phyloP scores from a whole-genome alignment of 2,888 invertebrate genomes.

The Aproaerema taeniolella region DNA sequence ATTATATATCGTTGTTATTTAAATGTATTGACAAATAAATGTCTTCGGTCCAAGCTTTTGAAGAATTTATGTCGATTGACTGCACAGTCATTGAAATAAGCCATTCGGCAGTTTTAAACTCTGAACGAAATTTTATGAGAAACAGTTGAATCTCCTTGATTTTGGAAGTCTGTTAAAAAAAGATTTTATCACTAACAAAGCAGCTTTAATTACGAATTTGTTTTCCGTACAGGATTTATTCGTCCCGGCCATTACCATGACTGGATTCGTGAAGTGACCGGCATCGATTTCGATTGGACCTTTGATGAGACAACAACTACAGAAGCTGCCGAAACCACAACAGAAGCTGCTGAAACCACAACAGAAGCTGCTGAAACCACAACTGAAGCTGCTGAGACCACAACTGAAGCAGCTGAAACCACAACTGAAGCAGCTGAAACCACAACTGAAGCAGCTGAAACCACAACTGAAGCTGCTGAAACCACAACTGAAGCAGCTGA shows the following conservation, averaged over 20 bases:
- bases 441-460: not conserved
- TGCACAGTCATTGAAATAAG: too few species aligned
- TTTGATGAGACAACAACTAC: constrained; percentile 2
- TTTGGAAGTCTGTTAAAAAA: too few species aligned
- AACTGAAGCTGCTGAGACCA: not conserved
- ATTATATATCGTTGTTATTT: too few species aligned
- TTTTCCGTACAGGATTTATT: constrained; percentile 47
- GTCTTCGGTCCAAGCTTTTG: too few species aligned
- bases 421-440: not conserved
- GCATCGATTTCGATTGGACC: constrained; percentile 39
- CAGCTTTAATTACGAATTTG: too few species aligned
- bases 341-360: constrained; percentile 3
- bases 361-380: not conserved
- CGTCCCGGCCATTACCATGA: constrained; percentile 47
- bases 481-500: not conserved
- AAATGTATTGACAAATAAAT: too few species aligned
- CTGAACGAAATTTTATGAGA: too few species aligned
- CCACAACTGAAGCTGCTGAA: not conserved
- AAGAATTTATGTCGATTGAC: too few species aligned
- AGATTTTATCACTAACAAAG: too few species aligned
- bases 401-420: not conserved
- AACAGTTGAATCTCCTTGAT: too few species aligned
- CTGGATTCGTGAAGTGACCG: constrained; percentile 38
- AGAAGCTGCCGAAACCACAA: constrained; percentile 1
- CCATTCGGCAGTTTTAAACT: too few species aligned